A percentile compares a stretch with the other conserved stretches of the same genome.
Conservation (phyloP, 2,888 invertebrate species). For the Nysson spinosus region DNA sequence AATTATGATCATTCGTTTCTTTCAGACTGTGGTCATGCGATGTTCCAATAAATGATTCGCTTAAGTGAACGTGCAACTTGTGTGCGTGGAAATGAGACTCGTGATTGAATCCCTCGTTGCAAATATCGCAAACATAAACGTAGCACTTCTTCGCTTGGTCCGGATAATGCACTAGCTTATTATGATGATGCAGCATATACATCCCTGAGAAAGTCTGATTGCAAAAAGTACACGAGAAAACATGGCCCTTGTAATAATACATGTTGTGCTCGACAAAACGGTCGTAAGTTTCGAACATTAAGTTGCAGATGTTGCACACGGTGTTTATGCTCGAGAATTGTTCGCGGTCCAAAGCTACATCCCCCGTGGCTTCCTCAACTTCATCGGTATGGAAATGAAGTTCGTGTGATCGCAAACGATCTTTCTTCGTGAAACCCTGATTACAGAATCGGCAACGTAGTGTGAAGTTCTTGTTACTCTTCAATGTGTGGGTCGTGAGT, state of each 20-base stretch:
- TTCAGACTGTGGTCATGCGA: neutral
- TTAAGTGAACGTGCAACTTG: slow-evolving; percentile 57
- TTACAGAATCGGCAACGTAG: slow-evolving; percentile 56
- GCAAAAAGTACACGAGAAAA: slow-evolving; percentile 50
- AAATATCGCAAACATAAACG: slow-evolving; percentile 47
- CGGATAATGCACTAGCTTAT: slow-evolving; percentile 52
- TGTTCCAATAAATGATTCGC: neutral
- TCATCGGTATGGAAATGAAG: slow-evolving; percentile 54
- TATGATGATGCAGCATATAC: slow-evolving; percentile 57
- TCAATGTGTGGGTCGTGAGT: slow-evolving; percentile 39
- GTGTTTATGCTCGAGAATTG: neutral
- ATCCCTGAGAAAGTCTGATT: slow-evolving; percentile 46
- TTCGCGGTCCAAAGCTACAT: neutral
- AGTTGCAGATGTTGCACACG: slow-evolving; percentile 50
- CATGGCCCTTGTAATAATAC: slow-evolving; percentile 52
- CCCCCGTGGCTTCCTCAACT: neutral
- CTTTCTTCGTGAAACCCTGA: slow-evolving; percentile 51
- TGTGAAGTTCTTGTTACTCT: neutral
- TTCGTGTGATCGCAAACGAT: slow-evolving; percentile 48
- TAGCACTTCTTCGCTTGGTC: slow-evolving; percentile 27
- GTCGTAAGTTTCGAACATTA: slow-evolving; percentile 51
- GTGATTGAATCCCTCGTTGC: slow-evolving; percentile 59
- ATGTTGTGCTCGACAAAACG: slow-evolving; percentile 55
- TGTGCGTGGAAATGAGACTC: slow-evolving; percentile 58
- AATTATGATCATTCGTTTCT: slow-evolving; percentile 5